phyloP scores from a whole-genome alignment of 2,888 invertebrate species.

The Drosophila helvetica region DNA sequence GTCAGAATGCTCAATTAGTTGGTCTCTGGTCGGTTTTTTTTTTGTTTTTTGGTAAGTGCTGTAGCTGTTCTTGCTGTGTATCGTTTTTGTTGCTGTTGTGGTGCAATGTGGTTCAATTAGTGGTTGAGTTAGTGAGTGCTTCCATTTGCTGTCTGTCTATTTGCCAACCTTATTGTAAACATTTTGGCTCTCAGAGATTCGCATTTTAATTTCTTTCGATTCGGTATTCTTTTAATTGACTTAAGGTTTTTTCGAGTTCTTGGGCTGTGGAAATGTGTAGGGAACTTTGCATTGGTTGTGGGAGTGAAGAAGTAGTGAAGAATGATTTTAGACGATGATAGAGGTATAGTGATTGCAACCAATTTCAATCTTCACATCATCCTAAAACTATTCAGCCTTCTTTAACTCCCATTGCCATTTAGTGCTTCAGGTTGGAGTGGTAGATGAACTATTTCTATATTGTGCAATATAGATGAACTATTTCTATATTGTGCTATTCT shows the following conservation, averaged over 20 bases:
- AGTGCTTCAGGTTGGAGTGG: too few relatives aligned
- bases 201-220: constrained; percentile 6
- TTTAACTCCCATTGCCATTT: too few relatives aligned
- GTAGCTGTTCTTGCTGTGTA: constrained; percentile 1
- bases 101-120: constrained; percentile 40
- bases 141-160: constrained; percentile 6
- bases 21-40: constrained; percentile 12
- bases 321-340: too few relatives aligned
- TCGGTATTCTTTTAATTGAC: background rate
- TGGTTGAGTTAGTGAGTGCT: constrained; percentile 33
- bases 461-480: too few relatives aligned
- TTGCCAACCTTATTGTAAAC: constrained; percentile 34
- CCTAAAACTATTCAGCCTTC: too few relatives aligned
- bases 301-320: too few relatives aligned
- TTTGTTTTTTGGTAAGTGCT: background rate
- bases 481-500: too few relatives aligned
- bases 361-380: too few relatives aligned
- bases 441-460: too few relatives aligned
- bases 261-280: background rate
- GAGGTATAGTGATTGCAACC: too few relatives aligned
- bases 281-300: too few relatives aligned
- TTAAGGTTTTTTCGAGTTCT: background rate
- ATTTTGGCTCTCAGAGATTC: constrained; percentile 13
- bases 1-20: constrained; percentile 50
- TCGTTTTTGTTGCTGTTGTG: constrained; percentile 15